A percentile compares a stretch with the other conserved stretches of the same genome.
Evolutionary conservation across 2,888 invertebrate genomes (phyloP).

Genomic region (Caenorhabditis parvicauda): DNA sequence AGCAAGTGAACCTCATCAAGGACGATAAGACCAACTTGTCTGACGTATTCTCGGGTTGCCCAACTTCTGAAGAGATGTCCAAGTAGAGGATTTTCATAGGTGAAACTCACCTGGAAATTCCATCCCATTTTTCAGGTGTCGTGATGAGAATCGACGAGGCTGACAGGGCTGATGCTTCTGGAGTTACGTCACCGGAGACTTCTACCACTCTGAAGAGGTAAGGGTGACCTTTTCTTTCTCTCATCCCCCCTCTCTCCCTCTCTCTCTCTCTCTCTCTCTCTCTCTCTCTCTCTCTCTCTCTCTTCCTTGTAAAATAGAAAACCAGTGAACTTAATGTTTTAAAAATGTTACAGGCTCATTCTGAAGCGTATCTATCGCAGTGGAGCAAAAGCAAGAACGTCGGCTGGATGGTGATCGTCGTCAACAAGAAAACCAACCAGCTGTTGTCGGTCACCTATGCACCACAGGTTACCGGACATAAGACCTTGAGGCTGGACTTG

Average conservation of each 20-base stretch:
- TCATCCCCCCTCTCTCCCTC: neutral
- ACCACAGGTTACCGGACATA: conserved; percentile 37
- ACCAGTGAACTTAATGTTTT: too few relatives aligned
- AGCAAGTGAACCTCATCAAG: conserved; percentile 98
- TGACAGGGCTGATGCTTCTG: conserved; percentile 80
- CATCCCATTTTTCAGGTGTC: conserved; percentile 99
- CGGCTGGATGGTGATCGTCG: conserved; percentile 87
- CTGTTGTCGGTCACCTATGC: conserved; percentile 80
- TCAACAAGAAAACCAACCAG: conserved; percentile 73
- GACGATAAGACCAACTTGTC: conserved; percentile 67
- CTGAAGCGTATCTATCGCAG: conserved; percentile 74
- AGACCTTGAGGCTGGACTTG: conserved; percentile 17
- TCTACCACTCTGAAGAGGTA: conserved; percentile 77
- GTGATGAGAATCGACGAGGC: conserved; percentile 90
- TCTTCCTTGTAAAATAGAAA: too few relatives aligned
- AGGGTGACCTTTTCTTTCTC: conserved; percentile 5
- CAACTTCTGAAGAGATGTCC: conserved; percentile 67
- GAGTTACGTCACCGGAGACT: conserved; percentile 87
- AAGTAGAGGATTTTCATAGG: neutral
- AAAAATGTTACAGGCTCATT: conserved; percentile 30
- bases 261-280: too few relatives aligned
- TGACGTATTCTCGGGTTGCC: conserved; percentile 91
- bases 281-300: too few relatives aligned
- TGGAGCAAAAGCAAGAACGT: conserved; percentile 92
- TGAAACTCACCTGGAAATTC: conserved; percentile 74